Percentiles rank a stretch among this genome's conserved stretches.
phyloP scores from a whole-genome alignment of 2,797 vertebrate species.

The Megaceryle alcyon region DNA sequence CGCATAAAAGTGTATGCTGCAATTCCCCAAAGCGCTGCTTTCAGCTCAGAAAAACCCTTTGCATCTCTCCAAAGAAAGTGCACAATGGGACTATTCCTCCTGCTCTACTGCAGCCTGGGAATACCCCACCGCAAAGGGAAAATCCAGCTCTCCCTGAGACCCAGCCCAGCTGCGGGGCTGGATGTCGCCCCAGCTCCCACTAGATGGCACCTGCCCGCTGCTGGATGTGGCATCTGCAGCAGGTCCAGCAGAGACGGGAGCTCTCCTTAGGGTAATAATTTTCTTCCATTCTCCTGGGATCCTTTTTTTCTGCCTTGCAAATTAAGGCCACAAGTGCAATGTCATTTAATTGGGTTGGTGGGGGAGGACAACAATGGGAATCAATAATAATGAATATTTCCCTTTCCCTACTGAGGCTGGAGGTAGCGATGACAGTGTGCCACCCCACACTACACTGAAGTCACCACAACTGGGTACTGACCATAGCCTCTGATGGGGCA shows the following conservation, averaged over 20 bases:
- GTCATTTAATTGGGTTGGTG: not conserved
- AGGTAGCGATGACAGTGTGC: not conserved
- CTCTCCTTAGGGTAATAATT: not conserved
- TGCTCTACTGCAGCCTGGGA: not conserved
- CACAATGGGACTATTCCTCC: not conserved
- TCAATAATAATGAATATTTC: fast-evolving
- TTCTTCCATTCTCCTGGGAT: not conserved
- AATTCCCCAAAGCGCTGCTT: not conserved
- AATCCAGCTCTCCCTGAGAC: not conserved
- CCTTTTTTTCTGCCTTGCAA: not conserved
- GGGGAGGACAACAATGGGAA: not conserved
- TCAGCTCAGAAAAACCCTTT: not conserved
- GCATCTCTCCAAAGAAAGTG: not conserved
- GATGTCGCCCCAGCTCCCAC: not conserved
- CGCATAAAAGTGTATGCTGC: fast-evolving
- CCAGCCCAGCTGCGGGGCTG: not conserved
- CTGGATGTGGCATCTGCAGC: not conserved
- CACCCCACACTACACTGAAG: fast-evolving
- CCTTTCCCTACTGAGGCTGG: not conserved
- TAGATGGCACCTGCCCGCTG: constrained; percentile 26
- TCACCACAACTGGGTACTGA: not conserved
- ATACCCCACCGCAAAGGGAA: fast-evolving
- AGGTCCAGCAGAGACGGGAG: not conserved
- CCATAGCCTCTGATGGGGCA: not conserved
- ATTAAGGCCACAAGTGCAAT: not conserved